phyloP scores from a whole-genome alignment of 2,113 vertebrate species.

The Nibea coibor region DNA sequence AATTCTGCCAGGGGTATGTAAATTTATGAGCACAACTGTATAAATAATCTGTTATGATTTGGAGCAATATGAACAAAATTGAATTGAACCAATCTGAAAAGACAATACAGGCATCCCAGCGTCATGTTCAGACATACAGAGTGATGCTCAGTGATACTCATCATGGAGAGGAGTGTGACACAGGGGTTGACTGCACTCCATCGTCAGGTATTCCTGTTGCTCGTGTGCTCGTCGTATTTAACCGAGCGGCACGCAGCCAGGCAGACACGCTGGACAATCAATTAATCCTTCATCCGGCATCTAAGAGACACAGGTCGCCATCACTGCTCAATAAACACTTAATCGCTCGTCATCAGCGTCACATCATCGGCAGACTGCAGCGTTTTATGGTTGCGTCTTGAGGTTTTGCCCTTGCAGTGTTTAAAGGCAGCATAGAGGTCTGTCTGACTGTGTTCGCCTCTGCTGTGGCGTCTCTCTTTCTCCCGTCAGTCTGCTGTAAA shows the following conservation, averaged over 20 bases:
- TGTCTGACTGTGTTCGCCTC: neutral
- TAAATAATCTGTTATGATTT: too few species aligned
- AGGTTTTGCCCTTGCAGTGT: neutral
- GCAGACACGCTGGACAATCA: neutral
- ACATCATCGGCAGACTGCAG: neutral
- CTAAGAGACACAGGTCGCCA: constrained; percentile 6
- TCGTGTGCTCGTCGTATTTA: neutral
- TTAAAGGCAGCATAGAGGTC: constrained; percentile 9
- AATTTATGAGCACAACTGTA: too few species aligned
- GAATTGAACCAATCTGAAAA: too few species aligned
- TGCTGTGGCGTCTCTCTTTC: constrained; percentile 1
- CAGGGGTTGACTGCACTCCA: neutral
- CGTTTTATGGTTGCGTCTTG: constrained; percentile 13
- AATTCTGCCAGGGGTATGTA: too few species aligned
- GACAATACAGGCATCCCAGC: too few species aligned
- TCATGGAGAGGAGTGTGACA: too few species aligned
- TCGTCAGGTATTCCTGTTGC: neutral
- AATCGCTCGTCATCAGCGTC: neutral
- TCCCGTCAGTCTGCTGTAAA: neutral
- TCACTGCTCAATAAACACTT: constrained; percentile 34
- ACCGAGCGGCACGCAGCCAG: neutral
- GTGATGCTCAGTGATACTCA: too few species aligned
- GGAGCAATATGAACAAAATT: too few species aligned
- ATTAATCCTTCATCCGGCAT: constrained; percentile 10
- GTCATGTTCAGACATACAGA: too few species aligned